Percentiles rank a stretch among this genome's conserved stretches.
These are phyloP conservation scores for Todiramphus chloris DNA, from an alignment of 2,113 vertebrate genomes.

Conservation along the genomic window DNA sequence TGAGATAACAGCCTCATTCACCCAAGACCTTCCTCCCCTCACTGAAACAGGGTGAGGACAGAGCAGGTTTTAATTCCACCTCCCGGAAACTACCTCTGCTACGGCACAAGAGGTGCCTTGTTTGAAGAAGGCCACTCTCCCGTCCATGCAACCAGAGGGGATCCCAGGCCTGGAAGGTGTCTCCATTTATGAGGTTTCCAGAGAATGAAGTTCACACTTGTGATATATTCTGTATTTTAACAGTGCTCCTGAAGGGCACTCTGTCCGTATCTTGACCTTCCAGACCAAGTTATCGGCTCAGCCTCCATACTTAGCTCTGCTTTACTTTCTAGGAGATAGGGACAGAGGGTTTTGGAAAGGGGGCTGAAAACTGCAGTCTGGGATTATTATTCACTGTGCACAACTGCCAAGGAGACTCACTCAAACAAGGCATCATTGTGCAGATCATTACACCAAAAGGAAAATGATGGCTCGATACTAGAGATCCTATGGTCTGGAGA, in stretches of 20 bases:
- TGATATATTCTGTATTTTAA: neutral
- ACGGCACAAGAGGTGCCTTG: neutral
- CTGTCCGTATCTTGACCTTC: neutral
- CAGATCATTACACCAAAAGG: neutral
- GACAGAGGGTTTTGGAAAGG: neutral
- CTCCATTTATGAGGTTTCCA: neutral
- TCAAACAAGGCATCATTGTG: neutral
- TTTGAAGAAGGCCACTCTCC: neutral
- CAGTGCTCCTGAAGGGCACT: neutral
- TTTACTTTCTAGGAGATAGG: neutral
- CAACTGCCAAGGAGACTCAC: neutral
- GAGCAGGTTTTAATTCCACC: neutral
- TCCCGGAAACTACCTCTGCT: neutral
- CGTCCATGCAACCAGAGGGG: accelerated
- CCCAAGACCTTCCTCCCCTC: neutral
- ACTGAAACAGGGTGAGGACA: neutral
- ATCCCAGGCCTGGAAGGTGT: neutral
- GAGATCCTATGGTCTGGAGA: neutral
- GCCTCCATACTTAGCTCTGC: accelerated
- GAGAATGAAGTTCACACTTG: neutral
- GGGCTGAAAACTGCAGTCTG: neutral
- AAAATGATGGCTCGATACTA: neutral
- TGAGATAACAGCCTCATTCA: neutral
- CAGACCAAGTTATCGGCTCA: neutral
- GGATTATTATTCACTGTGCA: neutral